phyloP scores from a whole-genome alignment of 2,113 vertebrate species.

The Chloropsis cyanopogon region DNA sequence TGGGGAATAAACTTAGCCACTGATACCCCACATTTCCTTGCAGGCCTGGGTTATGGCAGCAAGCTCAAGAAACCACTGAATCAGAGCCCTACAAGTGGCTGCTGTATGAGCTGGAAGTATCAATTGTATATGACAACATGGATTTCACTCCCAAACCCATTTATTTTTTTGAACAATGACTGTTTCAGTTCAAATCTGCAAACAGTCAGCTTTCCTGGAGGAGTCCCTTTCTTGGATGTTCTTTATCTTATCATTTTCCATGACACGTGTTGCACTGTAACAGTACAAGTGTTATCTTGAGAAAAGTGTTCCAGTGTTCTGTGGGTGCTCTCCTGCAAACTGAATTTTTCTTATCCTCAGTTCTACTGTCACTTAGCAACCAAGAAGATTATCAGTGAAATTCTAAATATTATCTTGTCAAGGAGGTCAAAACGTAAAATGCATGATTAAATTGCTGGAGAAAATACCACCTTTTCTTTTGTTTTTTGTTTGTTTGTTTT shows the following conservation, averaged over 20 bases:
- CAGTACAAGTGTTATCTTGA: background rate
- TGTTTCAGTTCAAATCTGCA: background rate
- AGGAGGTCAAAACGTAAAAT: constrained; percentile 12
- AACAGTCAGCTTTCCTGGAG: background rate
- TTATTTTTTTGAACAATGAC: background rate
- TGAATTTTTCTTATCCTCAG: background rate
- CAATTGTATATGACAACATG: background rate
- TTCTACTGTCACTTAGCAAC: constrained; percentile 52
- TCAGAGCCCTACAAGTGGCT: background rate
- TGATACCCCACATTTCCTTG: background rate
- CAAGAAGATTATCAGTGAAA: background rate
- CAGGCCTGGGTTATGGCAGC: background rate
- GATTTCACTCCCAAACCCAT: background rate
- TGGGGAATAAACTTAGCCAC: background rate
- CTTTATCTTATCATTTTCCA: constrained; percentile 17
- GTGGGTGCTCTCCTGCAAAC: background rate
- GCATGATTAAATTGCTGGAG: background rate
- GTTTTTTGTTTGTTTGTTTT: background rate
- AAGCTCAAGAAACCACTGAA: background rate
- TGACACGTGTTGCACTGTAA: background rate
- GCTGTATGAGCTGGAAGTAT: background rate
- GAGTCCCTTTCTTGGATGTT: background rate
- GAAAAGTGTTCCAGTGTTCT: background rate
- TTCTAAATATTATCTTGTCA: constrained; percentile 8
- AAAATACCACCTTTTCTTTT: background rate